phyloP scores from a whole-genome alignment of 1,140 invertebrate genomes.

The Saxidomus purpurata region DNA sequence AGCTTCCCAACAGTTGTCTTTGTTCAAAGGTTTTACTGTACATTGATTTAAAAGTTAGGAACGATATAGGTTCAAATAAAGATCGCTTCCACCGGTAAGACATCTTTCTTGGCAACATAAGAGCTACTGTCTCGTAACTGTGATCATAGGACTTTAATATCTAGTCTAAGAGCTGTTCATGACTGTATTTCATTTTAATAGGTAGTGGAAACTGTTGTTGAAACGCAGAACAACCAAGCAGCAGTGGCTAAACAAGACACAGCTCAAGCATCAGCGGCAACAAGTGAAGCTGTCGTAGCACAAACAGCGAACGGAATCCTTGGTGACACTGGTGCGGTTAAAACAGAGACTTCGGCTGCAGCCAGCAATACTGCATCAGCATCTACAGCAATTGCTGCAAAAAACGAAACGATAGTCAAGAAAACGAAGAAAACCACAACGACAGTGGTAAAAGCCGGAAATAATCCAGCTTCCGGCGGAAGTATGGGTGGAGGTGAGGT shows the following conservation, averaged over 20 bases:
- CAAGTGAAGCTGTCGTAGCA: neutral
- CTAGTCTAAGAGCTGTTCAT: too few species aligned
- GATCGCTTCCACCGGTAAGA: too few species aligned
- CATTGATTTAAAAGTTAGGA: too few species aligned
- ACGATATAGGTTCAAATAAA: too few species aligned
- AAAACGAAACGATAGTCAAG: constrained; percentile 20
- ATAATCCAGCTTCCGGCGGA: neutral
- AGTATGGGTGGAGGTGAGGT: neutral
- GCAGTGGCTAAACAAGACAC: constrained; percentile 19
- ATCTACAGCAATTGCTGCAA: neutral
- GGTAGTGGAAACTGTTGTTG: constrained; percentile 52
- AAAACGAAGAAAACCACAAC: constrained; percentile 60
- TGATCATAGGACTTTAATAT: too few species aligned
- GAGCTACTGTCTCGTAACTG: too few species aligned
- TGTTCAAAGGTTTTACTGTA: too few species aligned
- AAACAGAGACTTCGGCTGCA: neutral
- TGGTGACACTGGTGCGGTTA: neutral
- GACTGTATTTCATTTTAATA: too few species aligned
- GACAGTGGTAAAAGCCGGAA: constrained; percentile 24
- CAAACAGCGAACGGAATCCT: neutral
- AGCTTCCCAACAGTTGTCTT: too few species aligned
- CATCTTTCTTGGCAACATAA: too few species aligned
- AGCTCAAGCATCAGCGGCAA: neutral
- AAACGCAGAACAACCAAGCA: constrained; percentile 21
- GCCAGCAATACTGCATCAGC: neutral